phyloP scores from a whole-genome alignment of 2,113 vertebrate genomes.

The Tylochromis polylepis region DNA sequence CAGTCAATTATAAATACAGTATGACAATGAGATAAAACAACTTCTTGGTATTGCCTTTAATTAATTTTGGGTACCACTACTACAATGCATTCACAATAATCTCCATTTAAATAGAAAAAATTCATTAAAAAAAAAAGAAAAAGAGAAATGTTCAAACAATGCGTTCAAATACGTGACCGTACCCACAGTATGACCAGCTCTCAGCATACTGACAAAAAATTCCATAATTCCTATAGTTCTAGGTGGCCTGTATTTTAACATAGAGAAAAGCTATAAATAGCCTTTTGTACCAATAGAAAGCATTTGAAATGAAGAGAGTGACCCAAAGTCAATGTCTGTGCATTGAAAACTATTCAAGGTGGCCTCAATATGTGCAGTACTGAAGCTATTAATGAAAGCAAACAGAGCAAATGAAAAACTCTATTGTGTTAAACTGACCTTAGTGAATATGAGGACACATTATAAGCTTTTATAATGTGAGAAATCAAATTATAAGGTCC shows the following conservation, averaged over 20 bases:
- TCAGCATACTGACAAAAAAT: background rate
- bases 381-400: slow-evolving; percentile 4
- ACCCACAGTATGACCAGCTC: background rate
- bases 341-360: background rate
- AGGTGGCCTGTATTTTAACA: background rate
- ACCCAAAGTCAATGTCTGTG: background rate
- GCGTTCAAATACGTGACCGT: background rate
- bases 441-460: slow-evolving; percentile 33
- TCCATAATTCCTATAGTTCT: background rate
- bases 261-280: background rate
- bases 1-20: background rate
- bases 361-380: slow-evolving; percentile 1
- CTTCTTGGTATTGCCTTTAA: background rate
- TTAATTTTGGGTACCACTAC: background rate
- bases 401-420: slow-evolving; percentile 40
- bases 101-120: background rate
- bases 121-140: background rate
- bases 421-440: slow-evolving; percentile 48
- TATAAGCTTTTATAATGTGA: slow-evolving; percentile 47
- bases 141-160: background rate
- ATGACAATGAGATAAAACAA: background rate
- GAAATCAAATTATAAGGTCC: slow-evolving; percentile 39
- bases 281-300: background rate
- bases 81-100: background rate
- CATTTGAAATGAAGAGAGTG: background rate